Evolutionary conservation across 1,140 invertebrate species (phyloP), one percentile per base, ranked within the genome.

Genomic region (Ceratitis capitata): DNA sequence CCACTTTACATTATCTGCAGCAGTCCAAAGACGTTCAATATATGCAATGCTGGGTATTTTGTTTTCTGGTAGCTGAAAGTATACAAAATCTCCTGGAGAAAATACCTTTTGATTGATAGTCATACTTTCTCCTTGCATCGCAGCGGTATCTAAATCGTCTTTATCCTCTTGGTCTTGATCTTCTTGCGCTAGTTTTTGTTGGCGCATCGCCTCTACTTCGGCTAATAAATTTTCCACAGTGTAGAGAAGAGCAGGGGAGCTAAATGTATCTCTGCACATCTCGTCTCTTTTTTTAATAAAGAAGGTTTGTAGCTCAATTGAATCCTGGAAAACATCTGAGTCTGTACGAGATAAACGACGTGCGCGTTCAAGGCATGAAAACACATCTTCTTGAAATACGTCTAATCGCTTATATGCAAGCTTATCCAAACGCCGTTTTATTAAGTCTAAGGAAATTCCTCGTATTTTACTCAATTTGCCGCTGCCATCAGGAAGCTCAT

Each of bases 321-420:
- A 96, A 92, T 99, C 98, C 91, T 99, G 97, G 93, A 99, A 98
- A 14, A 98, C 95, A 92, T 98, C 96, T 1, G 98, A 99, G 92
- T 99, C 98, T 0, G 97, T 97, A 5, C 97, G 94, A 0, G 97
- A 97, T 3, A 98, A 92, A 85, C 95, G 95, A 10, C 98, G 94
- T 0, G 98, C 98, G 89, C 97, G 92, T 89, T 99, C 97, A 91
- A 99, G 95, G 87, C 98, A 97, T 10, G 96, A 94, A 91, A 99
- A 99, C 88, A 99, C 95, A 90, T 99, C 98, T 89, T 98, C 97
- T 93, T 99, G 99, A 92, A 99, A 99, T 74, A 95, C 94, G 92
- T 99, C 98, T 45, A 99, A 92, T 32, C 99, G 93, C 87, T 96
- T 96, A 91, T 99, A 99, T 19, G 97, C 94, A 9, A 97, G 97